Evolutionary conservation across 2,113 vertebrate genomes (phyloP).

Genomic region (Marcusenius ussheri): DNA sequence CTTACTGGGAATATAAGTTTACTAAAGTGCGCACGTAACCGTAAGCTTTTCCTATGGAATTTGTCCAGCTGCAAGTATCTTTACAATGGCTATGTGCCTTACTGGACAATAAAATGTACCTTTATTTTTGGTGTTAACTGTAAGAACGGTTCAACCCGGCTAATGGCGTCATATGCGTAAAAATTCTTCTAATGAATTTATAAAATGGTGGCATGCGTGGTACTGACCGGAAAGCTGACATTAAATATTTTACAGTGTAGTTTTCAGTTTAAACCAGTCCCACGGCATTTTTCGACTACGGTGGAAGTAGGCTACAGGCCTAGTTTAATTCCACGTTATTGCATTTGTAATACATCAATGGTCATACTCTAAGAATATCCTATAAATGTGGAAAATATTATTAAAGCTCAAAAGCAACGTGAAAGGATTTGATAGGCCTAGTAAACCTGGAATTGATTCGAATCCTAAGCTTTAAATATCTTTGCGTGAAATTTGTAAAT

Average conservation of each 20-base stretch:
- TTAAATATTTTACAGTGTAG: neutral
- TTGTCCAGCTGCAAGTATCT: neutral
- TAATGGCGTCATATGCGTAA: neutral
- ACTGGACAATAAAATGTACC: neutral
- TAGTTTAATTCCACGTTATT: neutral
- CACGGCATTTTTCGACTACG: neutral
- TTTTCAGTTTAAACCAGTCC: neutral
- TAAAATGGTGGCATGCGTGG: neutral
- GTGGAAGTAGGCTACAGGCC: neutral
- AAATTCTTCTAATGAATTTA: neutral
- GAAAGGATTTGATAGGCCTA: slow-evolving; percentile 44
- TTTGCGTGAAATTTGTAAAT: neutral
- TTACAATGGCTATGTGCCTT: neutral
- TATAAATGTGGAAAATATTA: neutral
- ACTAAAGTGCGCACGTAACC: neutral
- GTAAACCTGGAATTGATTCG: neutral
- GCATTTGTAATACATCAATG: neutral
- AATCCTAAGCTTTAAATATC: neutral
- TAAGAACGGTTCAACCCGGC: neutral
- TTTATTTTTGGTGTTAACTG: neutral
- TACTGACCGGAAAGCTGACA: neutral
- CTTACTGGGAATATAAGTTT: neutral
- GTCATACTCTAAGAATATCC: neutral
- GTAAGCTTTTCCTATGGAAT: neutral
- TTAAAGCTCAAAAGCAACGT: neutral